Evolutionary conservation across 2,113 vertebrate genomes (phyloP), one percentile per base, ranked within the genome.

Genomic region (Xenus cinereus): DNA sequence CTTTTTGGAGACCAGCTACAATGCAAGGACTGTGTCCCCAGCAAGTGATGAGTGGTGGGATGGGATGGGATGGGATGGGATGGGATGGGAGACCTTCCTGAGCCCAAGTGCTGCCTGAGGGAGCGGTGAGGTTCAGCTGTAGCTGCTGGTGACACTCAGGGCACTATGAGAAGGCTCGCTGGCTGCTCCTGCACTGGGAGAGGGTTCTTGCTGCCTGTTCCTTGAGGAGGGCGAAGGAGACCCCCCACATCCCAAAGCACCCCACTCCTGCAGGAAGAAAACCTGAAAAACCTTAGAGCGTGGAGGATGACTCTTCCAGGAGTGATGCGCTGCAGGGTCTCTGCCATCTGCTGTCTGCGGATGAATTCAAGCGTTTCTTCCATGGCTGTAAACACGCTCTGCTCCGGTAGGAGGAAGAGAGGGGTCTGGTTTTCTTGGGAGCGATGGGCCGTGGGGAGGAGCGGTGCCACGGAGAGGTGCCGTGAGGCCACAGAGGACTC

Each of bases 371-470:
- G 59, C 14, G 2, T 37, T 27, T 7, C 64, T 41, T 72, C 41
- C 14, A 0, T 4, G 43, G 43, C 78, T 54, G 59, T 11, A 4
- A 26, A 23, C 21, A 2, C 2, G 12, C 14, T 33, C 82, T 28
- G 33, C 54, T 59, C 37, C 19, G 6, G 2, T 1, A 23, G 1
- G 43, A 2, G 48, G 20, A 19, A 21, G 35, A 26, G 1, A 4
- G 0, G 6, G 4, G 20, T 35, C 48, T 28, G 32, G 0, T 9
- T 33, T 21, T 5, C 0, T 78, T 3, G 32, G 1, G 26, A 9
- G 46, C 14, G 30, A 5, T 2, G 89, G 75, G 67, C 28, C 43
- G 0, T 0, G 1, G 16, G 43, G 73, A 24, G 17, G 10, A 22
- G 4, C 6, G 14, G n/a, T 19, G 35, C 60, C 59, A 17, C 7